These are phyloP conservation scores for Stigmatopora nigra DNA, from an alignment of 2,113 vertebrate genomes.

Conservation along the genomic window DNA sequence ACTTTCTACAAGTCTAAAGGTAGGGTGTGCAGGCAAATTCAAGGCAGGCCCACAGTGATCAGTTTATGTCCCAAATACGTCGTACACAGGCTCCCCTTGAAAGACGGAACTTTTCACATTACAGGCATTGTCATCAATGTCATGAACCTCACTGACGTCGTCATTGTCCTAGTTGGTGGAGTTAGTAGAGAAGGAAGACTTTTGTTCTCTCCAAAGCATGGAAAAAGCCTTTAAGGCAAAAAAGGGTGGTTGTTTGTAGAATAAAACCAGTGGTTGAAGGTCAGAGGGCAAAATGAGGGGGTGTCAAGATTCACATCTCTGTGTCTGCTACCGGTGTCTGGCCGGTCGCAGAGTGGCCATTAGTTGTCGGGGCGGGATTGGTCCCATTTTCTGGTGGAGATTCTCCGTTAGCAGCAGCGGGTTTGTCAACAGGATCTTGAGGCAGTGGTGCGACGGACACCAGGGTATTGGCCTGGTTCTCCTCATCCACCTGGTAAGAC, in stretches of 20 bases:
- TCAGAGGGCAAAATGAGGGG: neutral
- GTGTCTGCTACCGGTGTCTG: slow-evolving; percentile 77
- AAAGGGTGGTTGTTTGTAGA: slow-evolving; percentile 17
- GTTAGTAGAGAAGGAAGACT: neutral
- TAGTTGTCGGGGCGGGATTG: slow-evolving; percentile 65
- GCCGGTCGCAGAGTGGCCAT: slow-evolving; percentile 70
- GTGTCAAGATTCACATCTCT: slow-evolving; percentile 70
- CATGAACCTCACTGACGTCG: slow-evolving; percentile 13
- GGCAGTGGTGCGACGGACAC: slow-evolving; percentile 69
- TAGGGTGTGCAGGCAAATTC: slow-evolving; percentile 12
- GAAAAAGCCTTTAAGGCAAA: slow-evolving; percentile 36
- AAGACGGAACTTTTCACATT: slow-evolving; percentile 57
- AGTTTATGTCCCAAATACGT: slow-evolving; percentile 27
- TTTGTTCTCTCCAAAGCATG: slow-evolving; percentile 27
- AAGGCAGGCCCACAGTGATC: slow-evolving; percentile 14
- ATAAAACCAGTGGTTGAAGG: slow-evolving; percentile 20
- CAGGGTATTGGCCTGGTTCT: slow-evolving; percentile 80
- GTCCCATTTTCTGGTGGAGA: slow-evolving; percentile 78
- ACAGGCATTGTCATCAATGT: slow-evolving; percentile 45
- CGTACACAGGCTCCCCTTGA: slow-evolving; percentile 8
- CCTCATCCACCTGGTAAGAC: slow-evolving; percentile 76
- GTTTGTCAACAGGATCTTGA: slow-evolving; percentile 73
- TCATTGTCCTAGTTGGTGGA: slow-evolving; percentile 8
- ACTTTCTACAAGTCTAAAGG: slow-evolving; percentile 9
- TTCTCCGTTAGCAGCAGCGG: slow-evolving; percentile 71